Evolutionary conservation across 1,140 invertebrate species (phyloP).

Genomic region (Monomorium pharaonis): DNA sequence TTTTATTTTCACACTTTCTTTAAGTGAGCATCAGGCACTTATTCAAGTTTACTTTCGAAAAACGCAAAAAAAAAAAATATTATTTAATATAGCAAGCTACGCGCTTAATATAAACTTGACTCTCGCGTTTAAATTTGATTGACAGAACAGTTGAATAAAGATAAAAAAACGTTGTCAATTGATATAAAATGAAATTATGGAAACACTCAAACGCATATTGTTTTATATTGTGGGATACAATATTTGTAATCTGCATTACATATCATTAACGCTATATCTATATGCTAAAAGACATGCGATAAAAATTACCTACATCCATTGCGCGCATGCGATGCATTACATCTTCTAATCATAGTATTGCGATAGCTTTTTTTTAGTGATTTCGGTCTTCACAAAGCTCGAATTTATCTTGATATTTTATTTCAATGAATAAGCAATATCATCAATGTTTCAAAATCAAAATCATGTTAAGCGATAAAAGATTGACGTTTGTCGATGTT

Average conservation of each 20-base stretch:
- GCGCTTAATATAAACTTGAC: not conserved
- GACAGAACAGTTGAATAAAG: not conserved
- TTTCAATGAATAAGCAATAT: not conserved
- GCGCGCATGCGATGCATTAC: not conserved
- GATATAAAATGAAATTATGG: slow-evolving; percentile 22
- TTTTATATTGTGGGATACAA: slow-evolving; percentile 40
- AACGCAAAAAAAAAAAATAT: not conserved
- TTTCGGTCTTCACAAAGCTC: not conserved
- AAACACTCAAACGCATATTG: slow-evolving; percentile 32
- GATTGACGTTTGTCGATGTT: not conserved
- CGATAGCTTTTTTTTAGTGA: not conserved
- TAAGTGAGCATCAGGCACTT: not conserved
- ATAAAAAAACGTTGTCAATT: not conserved
- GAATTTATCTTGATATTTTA: not conserved
- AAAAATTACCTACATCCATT: slow-evolving; percentile 7
- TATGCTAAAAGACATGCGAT: not conserved
- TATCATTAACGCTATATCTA: slow-evolving; percentile 6
- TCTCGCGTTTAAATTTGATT: not conserved
- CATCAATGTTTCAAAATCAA: not conserved
- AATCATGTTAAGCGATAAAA: not conserved
- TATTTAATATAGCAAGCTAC: not conserved
- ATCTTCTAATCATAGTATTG: not conserved
- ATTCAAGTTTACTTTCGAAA: not conserved
- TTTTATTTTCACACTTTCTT: not conserved
- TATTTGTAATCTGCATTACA: slow-evolving; percentile 21